Evolutionary conservation across 2,888 invertebrate genomes (phyloP).

Genomic region (Himalopsyche tibetana): DNA sequence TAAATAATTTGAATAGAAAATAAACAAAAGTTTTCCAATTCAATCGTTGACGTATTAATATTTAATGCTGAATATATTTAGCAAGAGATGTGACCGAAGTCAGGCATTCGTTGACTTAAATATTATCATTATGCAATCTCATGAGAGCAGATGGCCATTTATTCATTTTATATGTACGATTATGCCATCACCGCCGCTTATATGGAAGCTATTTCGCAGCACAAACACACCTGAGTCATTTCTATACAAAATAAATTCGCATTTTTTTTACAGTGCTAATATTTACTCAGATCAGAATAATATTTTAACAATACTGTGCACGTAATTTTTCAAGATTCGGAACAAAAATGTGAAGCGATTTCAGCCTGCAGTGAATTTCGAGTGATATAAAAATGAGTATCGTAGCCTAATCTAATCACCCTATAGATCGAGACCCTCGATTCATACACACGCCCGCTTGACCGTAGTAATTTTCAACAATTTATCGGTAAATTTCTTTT

Average conservation of each 20-base stretch:
- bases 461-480: background rate
- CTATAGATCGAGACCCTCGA: background rate
- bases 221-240: slow-evolving; percentile 2
- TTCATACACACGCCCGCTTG: background rate
- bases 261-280: background rate
- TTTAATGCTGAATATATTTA: background rate
- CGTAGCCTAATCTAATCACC: background rate
- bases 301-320: too few species aligned
- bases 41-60: background rate
- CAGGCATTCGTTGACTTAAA: background rate
- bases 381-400: too few species aligned
- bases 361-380: too few species aligned
- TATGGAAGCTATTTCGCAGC: slow-evolving; percentile 7
- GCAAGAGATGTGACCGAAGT: background rate
- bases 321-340: background rate
- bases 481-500: background rate
- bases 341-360: background rate
- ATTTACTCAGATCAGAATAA: background rate
- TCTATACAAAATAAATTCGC: background rate
- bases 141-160: slow-evolving; percentile 1
- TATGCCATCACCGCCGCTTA: slow-evolving; percentile 7
- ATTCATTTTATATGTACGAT: background rate
- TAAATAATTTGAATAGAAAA: too few species aligned
- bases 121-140: slow-evolving; percentile 18
- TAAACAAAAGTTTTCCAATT: too few species aligned